Conservation (phyloP, 2,888 invertebrate genomes). For the Philereme vetulata region DNA sequence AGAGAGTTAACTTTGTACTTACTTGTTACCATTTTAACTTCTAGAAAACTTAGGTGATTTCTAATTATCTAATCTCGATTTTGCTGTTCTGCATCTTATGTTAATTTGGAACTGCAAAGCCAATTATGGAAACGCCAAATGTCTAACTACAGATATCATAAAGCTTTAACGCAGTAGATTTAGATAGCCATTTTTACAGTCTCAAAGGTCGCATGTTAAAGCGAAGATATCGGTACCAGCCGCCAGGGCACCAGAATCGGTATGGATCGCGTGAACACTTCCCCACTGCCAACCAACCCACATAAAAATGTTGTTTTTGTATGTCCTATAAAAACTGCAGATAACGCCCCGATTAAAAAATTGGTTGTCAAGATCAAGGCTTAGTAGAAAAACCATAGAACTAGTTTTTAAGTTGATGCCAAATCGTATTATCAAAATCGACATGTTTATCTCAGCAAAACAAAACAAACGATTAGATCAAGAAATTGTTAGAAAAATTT, state of each 20-base stretch:
- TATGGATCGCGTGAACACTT: conserved; percentile 68
- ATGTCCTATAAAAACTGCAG: conserved; percentile 26
- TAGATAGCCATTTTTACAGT: conserved; percentile 52
- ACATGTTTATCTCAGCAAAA: conserved; percentile 2
- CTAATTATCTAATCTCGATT: no score
- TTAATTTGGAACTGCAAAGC: no score
- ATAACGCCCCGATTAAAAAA: conserved; percentile 10
- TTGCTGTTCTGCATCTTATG: no score
- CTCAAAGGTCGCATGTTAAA: conserved; percentile 72
- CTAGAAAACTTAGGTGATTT: neutral
- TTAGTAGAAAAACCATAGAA: conserved; percentile 14
- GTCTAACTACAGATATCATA: conserved; percentile 8
- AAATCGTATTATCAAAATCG: conserved; percentile 5
- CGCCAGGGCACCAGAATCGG: conserved; percentile 70
- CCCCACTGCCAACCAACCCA: conserved; percentile 41
- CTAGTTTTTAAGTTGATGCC: conserved; percentile 10
- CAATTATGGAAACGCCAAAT: neutral
- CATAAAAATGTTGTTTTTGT: conserved; percentile 40
- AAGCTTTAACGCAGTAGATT: conserved; percentile 32
- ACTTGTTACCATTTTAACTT: neutral
- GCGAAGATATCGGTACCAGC: conserved; percentile 62
- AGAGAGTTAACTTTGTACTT: neutral
- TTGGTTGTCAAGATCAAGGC: conserved; percentile 29
- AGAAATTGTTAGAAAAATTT: conserved; percentile 3
- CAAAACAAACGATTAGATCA: neutral